Evolutionary conservation across 1,140 invertebrate species (phyloP), one percentile per base, ranked within the genome.

Genomic region (Antheraea pernyi): DNA sequence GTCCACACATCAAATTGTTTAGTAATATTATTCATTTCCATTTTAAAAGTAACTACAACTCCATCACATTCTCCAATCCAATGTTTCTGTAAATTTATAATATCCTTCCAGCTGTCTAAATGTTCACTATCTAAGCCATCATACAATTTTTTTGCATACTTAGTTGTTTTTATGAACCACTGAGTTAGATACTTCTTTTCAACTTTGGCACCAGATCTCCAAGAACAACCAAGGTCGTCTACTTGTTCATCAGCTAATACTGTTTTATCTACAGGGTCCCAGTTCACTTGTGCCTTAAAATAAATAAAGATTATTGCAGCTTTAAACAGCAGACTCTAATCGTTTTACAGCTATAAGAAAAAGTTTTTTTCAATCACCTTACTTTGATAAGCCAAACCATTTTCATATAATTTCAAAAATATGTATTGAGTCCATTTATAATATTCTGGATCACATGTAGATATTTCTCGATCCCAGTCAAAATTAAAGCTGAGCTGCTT

Each of bases 211-310:
- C 99, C 99, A 18, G 99, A 99, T 70, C 99, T 93, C 99, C 99
- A 99, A 0, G 98, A 99, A 76, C 94, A 94, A 19, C 98, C 97
- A 86, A 97, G 94, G 59, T 95, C 95, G 93, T 99, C 98, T 36
- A 99, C 97, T 95, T 99, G 99, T 91, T 99, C 99, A 93, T 99
- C 96, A 18, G 99, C 99, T 68, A 99, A 89, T 7, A 99, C 99
- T 13, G 99, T 99, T 88, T 98, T 90, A 93, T 99, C 99, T 0
- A 99, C 93, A 0, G 99, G 99, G 95, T 99, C 99, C 99, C 99
- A 99, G 93, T 99, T 99, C 0, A 99, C 99, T 74, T 96, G 93
- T 18, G 97, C 96, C 95, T 97, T 65, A 46, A 85, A 83, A 60
- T 53, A 59, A 64, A 48, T 68, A 75, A 66, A 19, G 48, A 67